Evolutionary conservation across 1,140 invertebrate species (phyloP).

Genomic region (Kradibia gibbosae): DNA sequence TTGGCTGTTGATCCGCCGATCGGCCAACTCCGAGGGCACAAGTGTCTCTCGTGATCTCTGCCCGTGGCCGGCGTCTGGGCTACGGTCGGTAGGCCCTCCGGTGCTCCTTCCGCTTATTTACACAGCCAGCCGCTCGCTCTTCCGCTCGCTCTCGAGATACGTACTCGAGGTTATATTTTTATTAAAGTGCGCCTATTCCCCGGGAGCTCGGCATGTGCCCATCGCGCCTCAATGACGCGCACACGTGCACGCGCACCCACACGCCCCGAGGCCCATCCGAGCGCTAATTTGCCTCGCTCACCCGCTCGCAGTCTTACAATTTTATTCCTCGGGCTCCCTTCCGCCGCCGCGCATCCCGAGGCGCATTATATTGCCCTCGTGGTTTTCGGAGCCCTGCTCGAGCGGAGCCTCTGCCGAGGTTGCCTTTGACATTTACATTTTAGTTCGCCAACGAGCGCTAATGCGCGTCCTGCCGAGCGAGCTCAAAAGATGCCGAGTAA

Average conservation of each 20-base stretch:
- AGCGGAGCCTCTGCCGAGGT: too few species aligned
- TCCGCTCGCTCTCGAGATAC: slow-evolving; percentile 15
- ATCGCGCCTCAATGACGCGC: too few species aligned
- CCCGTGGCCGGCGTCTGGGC: background rate
- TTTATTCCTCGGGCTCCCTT: too few species aligned
- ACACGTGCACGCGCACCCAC: background rate
- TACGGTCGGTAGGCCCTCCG: background rate
- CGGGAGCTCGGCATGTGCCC: slow-evolving; percentile 57
- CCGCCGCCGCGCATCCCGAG: too few species aligned
- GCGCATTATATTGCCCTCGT: too few species aligned
- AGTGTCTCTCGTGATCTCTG: slow-evolving; percentile 33
- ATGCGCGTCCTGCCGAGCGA: too few species aligned
- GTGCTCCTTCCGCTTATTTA: slow-evolving; percentile 39
- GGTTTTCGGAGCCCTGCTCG: too few species aligned
- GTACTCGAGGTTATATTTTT: slow-evolving; percentile 19
- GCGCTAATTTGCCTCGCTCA: too few species aligned
- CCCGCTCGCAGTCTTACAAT: too few species aligned
- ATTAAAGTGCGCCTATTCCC: background rate
- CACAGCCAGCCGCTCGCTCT: background rate
- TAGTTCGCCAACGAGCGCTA: too few species aligned
- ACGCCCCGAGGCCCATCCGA: background rate
- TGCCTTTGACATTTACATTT: too few species aligned
- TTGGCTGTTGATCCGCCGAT: background rate
- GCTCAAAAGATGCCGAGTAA: too few species aligned
- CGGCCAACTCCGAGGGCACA: background rate